phyloP scores from a whole-genome alignment of 2,888 invertebrate species.

The Cephus pygmeus region DNA sequence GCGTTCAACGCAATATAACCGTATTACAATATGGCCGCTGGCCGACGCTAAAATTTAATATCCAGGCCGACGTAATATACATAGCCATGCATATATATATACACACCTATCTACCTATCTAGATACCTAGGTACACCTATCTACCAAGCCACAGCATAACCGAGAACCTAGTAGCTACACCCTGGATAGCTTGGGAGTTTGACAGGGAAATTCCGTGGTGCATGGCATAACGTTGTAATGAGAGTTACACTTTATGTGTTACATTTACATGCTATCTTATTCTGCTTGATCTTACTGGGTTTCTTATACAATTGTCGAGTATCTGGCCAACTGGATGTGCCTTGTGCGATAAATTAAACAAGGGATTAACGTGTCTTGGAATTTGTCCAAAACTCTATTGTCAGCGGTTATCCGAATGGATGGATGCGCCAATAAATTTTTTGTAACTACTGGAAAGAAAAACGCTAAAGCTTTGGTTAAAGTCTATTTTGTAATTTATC shows the following conservation, averaged over 20 bases:
- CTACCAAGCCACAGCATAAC: not conserved
- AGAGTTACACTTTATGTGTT: not conserved
- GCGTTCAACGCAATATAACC: not conserved
- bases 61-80: slow-evolving; percentile 28
- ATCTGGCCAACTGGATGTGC: not conserved
- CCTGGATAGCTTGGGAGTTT: not conserved
- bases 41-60: slow-evolving; percentile 56
- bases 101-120: not conserved
- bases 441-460: not conserved
- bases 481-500: not conserved
- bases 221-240: not conserved
- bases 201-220: not conserved
- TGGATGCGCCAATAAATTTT: not conserved
- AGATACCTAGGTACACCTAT: too few species aligned
- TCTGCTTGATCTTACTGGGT: not conserved
- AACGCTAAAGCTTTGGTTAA: not conserved
- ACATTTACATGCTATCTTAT: not conserved
- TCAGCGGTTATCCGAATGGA: slow-evolving; percentile 33
- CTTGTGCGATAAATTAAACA: not conserved
- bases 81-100: not conserved
- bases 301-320: not conserved
- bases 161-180: not conserved
- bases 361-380: slow-evolving; percentile 31
- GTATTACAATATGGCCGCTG: slow-evolving; percentile 27
- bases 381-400: slow-evolving; percentile 39